Base-by-base conservation (phyloP, 2,888 invertebrate genomes). In the Ophion obscuratus region DNA sequence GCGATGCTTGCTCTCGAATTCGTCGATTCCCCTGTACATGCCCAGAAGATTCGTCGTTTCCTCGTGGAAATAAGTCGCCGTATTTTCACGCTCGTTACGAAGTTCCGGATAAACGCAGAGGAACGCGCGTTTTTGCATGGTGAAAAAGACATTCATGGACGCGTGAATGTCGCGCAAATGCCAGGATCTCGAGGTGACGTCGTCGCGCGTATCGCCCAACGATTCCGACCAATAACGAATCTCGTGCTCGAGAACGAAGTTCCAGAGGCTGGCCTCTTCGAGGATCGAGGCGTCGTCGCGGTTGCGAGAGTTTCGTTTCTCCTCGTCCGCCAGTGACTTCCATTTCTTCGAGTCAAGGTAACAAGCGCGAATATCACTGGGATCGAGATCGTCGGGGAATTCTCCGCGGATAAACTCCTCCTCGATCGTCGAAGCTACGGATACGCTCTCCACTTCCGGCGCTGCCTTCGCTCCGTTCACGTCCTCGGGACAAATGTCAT, bases 91-190 rank as follows among this genome's bases (percentile, higher is more conserved):
- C 1, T 92, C 92, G 75, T 87, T 91, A 57, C 91, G 90, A 78
- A 92, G 81, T 86, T 93, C 92, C 40, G 93, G 93, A 85, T 92
- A 93, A 75, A 92, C 83, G 57, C 89, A 91, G 24, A 92, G 82
- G 0, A 92, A 78, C n/a, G 93, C 92, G 36, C 89, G 90, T 71
- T 90, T 92, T 57, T 94, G 93, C 5, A 91, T 88, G 20, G 83
- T 70, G 17, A 91, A 87, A 36, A 92, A 93, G 20, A 40, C 86
- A 80, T 71, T 86, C 10, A 93, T 71, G 4, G 90, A 84, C 6
- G 86, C 78, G 86, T 88, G 88, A 67, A 92, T 88, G 53, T 90
- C 71, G 11, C 85, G 66, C 59, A 86, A 91, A 17, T 90, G 40
- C 44, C 73, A 74, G 24, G 84, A 81, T 77, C 75, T 84, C 67